A percentile compares a stretch with the other conserved stretches of the same genome.
Conservation (phyloP, 2,888 invertebrate genomes). For the Bedellia somnulentella region DNA sequence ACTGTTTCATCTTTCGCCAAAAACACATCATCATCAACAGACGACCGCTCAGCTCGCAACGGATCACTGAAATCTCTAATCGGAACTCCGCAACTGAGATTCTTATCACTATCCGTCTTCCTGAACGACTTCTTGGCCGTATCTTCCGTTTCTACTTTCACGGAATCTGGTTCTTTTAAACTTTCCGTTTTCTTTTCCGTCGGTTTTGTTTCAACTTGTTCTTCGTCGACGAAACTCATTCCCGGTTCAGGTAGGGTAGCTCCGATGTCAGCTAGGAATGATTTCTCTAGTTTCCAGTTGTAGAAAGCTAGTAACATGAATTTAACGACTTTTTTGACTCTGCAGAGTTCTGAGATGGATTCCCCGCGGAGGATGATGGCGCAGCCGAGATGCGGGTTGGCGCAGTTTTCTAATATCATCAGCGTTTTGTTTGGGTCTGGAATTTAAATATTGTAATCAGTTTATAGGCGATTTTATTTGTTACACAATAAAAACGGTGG, state of each 20-base stretch:
- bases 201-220: neutral
- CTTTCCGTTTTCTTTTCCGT: neutral
- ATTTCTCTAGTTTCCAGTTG: conserved; percentile 90
- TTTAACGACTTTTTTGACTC: conserved; percentile 81
- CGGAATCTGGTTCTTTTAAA: too few species aligned
- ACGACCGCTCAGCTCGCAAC: conserved; percentile 58
- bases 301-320: conserved; percentile 84
- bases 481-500: too few species aligned
- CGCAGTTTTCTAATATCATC: conserved; percentile 92
- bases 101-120: conserved; percentile 38
- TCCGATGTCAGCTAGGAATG: conserved; percentile 87
- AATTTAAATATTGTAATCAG: too few species aligned
- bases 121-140: conserved; percentile 7
- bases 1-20: conserved; percentile 38
- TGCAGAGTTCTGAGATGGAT: conserved; percentile 68
- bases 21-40: conserved; percentile 46
- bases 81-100: conserved; percentile 47
- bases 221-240: conserved; percentile 15
- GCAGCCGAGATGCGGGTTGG: conserved; percentile 79
- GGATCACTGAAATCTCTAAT: conserved; percentile 86
- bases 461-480: too few species aligned
- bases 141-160: conserved; percentile 1
- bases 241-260: conserved; percentile 45
- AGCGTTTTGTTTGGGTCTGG: conserved; percentile 76
- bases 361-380: conserved; percentile 86